Base-by-base conservation (phyloP, 2,113 vertebrate genomes). In the Oreocharis arfaki region DNA sequence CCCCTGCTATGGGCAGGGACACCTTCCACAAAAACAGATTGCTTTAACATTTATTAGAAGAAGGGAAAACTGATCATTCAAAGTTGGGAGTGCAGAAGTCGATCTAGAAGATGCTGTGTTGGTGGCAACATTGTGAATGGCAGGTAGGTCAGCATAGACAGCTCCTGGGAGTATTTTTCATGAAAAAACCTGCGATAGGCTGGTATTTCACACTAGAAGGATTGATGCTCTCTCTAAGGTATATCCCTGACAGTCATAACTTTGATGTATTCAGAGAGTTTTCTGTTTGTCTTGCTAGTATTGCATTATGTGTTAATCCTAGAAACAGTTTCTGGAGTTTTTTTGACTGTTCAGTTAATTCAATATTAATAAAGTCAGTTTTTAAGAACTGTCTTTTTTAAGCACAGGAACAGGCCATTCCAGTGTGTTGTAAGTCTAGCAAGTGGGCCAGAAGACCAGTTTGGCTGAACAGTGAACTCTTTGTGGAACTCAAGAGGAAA, bases 141-240 rank as follows among this genome's bases (percentile, higher is more conserved):
- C 19, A 23, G 39, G 41, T 68, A 50, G 53, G 10, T 89, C 30
- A 24, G 59, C 33, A 37, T 2, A 9, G 53, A 21, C 16, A 64
- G 32, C 20, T 81, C 28, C 57, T 0, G 0, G 30, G 19, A 12
- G 16, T 16, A 22, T 46, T 69, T 79, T 61, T 52, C 5, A 1
- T 55, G 52, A 42, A 46, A 74, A 69, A 35, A 11, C 0, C 1
- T 7, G 5, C 1, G 1, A 6, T 67, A 74, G 7, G 7, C 13
- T 74, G 13, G 11, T 81, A 50, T 80, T 86, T 79, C 73, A n/a
- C 20, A 7, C 20, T 42, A 9, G 35, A 33, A 50, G 24, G 44
- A 23, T 3, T 57, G 13, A 28, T 79, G 8, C 8, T 26, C 12
- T 87, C 16, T 67, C 23, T 63, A 44, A 49, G n/a, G 4, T 75